These are phyloP conservation scores for Drosophila pseudoananassae DNA, from an alignment of 1,140 invertebrate species.

Conservation along the genomic window DNA sequence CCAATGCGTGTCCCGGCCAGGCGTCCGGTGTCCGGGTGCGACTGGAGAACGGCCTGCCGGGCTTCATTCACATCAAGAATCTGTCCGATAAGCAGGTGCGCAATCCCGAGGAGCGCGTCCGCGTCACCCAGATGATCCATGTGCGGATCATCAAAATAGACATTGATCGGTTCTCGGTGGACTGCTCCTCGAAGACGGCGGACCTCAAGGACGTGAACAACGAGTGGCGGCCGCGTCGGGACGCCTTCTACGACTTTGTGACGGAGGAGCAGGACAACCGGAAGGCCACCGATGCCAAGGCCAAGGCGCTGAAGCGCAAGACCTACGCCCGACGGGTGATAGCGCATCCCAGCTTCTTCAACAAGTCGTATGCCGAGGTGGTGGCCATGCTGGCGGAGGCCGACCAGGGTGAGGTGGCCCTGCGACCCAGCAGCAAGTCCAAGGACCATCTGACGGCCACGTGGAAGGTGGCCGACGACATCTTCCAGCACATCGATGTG, in stretches of 20 bases:
- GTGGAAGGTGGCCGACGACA: constrained; percentile 98
- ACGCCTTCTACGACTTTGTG: constrained; percentile 96
- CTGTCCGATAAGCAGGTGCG: constrained; percentile 97
- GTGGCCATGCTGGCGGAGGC: constrained; percentile 95
- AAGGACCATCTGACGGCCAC: constrained; percentile 98
- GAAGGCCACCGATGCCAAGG: constrained; percentile 92
- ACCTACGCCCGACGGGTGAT: constrained; percentile 97
- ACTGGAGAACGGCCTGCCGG: constrained; percentile 96
- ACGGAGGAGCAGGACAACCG: constrained; percentile 91
- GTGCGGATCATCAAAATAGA: constrained; percentile 98
- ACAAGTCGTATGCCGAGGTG: constrained; percentile 96
- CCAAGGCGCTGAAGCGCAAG: constrained; percentile 89
- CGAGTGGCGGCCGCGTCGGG: constrained; percentile 95
- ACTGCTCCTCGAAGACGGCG: constrained; percentile 96
- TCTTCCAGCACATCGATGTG: constrained; percentile 98
- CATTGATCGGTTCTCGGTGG: constrained; percentile 96
- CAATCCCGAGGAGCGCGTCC: constrained; percentile 96
- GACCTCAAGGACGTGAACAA: constrained; percentile 96
- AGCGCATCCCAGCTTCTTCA: constrained; percentile 98
- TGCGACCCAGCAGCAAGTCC: constrained; percentile 98
- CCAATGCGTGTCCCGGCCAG: constrained; percentile 96
- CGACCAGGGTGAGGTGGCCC: constrained; percentile 98
- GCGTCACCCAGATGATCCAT: constrained; percentile 94
- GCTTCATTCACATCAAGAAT: constrained; percentile 98
- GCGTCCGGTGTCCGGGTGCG: constrained; percentile 95